phyloP scores from a whole-genome alignment of 2,113 vertebrate genomes.

The Prionailurus bengalensis region DNA sequence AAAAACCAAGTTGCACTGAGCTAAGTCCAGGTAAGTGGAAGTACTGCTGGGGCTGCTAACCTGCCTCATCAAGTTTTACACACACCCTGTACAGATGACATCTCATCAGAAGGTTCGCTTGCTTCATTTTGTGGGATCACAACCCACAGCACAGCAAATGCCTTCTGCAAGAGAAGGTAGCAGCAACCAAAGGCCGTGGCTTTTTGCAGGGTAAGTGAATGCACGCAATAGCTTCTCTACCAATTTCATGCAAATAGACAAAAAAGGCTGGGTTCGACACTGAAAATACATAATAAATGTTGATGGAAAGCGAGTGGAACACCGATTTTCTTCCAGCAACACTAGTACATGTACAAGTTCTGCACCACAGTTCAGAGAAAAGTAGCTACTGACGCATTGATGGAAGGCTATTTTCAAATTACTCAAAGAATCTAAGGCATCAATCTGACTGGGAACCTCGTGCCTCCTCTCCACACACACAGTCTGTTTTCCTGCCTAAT shows the following conservation, averaged over 20 bases:
- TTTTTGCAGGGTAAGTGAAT: conserved; percentile 74
- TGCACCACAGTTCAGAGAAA: conserved; percentile 82
- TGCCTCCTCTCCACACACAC: conserved; percentile 70
- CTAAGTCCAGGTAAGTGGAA: conserved; percentile 68
- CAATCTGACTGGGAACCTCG: conserved; percentile 80
- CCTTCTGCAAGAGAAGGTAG: conserved; percentile 76
- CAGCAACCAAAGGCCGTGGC: conserved; percentile 57
- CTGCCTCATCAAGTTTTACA: conserved; percentile 81
- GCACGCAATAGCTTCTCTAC: conserved; percentile 54
- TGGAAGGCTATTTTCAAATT: conserved; percentile 79
- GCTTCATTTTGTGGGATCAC: conserved; percentile 79
- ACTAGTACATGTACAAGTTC: conserved; percentile 82
- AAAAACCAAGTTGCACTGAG: conserved; percentile 74
- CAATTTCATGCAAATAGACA: conserved; percentile 57
- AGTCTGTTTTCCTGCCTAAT: conserved; percentile 73
- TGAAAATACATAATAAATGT: conserved; percentile 31
- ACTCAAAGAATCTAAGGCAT: conserved; percentile 80
- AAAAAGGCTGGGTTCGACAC: neutral
- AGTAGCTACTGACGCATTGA: conserved; percentile 85
- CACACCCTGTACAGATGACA: conserved; percentile 40
- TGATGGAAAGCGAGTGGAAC: neutral
- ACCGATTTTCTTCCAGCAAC: conserved; percentile 47
- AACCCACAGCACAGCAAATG: conserved; percentile 63
- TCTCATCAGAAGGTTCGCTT: conserved; percentile 13
- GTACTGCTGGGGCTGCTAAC: conserved; percentile 62